phyloP scores from a whole-genome alignment of 2,113 vertebrate species.

The Calyptomena viridis region DNA sequence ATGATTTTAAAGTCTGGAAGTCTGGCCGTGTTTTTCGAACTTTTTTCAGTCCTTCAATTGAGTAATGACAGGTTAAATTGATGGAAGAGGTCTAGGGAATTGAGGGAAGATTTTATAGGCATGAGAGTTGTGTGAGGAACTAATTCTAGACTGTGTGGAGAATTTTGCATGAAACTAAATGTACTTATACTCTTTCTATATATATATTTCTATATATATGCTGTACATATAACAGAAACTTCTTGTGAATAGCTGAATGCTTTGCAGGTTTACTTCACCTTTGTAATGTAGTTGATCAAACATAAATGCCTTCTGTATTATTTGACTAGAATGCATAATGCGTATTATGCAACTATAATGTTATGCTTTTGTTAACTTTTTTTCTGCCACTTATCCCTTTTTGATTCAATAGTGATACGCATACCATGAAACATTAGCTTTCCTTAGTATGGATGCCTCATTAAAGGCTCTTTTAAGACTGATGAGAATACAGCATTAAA shows the following conservation, averaged over 20 bases:
- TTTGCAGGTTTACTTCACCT: background rate
- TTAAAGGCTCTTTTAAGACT: background rate
- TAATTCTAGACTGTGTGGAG: background rate
- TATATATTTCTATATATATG: background rate
- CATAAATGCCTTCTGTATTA: background rate
- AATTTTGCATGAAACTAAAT: background rate
- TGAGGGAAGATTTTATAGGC: background rate
- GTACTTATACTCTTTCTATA: background rate
- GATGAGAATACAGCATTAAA: background rate
- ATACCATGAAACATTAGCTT: background rate
- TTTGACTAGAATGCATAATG: background rate
- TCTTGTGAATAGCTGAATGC: background rate
- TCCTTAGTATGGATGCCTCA: background rate
- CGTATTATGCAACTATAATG: background rate
- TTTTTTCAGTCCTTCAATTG: background rate
- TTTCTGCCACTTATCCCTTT: background rate
- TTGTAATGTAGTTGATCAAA: background rate
- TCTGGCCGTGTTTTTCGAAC: background rate
- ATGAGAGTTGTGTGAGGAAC: background rate
- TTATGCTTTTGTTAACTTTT: background rate
- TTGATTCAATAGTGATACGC: background rate
- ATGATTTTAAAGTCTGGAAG: background rate
- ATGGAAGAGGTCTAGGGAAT: background rate
- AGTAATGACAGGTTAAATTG: accelerated
- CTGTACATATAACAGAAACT: background rate